A percentile compares a stretch with the other conserved stretches of the same genome.
These are phyloP conservation scores for Gymnoscelis rufifasciata DNA, from an alignment of 2,888 invertebrate genomes.

Conservation along the genomic window DNA sequence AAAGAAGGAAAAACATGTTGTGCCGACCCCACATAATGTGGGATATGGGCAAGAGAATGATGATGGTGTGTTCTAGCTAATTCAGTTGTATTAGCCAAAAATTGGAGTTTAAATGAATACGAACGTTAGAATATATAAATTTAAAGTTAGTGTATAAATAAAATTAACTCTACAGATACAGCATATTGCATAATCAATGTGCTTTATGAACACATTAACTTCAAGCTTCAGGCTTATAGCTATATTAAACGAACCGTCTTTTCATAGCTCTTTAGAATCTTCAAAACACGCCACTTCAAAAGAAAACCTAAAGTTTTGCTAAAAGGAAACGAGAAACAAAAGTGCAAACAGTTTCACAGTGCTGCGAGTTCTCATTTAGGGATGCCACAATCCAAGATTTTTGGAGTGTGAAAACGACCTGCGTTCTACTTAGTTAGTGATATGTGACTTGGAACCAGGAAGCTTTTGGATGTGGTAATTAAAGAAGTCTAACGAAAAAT, in stretches of 20 bases:
- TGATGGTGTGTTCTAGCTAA: too few species aligned
- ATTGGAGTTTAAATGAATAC: too few species aligned
- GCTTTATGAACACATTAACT: not conserved
- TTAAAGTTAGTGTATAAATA: too few species aligned
- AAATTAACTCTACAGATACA: too few species aligned
- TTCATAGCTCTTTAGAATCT: not conserved
- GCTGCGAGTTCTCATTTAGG: constrained; percentile 44
- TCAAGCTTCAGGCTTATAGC: not conserved
- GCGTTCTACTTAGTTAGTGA: constrained; percentile 22
- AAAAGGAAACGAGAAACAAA: constrained; percentile 14
- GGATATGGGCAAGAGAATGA: too few species aligned
- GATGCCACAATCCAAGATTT: constrained; percentile 37
- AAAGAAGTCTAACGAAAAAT: not conserved
- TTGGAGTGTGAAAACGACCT: constrained; percentile 53
- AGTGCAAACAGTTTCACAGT: constrained; percentile 26
- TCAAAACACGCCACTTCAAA: not conserved
- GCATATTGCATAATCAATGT: too few species aligned
- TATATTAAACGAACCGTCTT: not conserved
- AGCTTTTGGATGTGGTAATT: constrained; percentile 3
- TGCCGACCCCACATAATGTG: too few species aligned
- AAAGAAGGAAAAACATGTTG: too few species aligned
- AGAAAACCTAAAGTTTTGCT: not conserved
- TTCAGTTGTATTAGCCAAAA: too few species aligned
- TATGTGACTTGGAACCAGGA: constrained; percentile 10
- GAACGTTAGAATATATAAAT: too few species aligned